phyloP scores from a whole-genome alignment of 2,797 vertebrate species.

The Ara ararauna region DNA sequence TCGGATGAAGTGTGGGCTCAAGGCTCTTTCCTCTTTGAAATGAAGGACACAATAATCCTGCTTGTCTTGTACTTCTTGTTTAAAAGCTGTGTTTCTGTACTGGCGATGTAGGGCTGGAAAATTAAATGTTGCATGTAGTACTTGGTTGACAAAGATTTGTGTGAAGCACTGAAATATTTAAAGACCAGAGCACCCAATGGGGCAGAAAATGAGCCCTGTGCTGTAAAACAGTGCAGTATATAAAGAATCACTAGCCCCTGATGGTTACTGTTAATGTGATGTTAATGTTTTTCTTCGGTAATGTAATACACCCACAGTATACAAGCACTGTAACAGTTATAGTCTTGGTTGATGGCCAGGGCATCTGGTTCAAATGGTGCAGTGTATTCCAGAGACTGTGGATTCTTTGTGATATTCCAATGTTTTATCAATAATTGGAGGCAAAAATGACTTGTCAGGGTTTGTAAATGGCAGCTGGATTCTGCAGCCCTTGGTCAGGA shows the following conservation, averaged over 20 bases:
- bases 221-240: slow-evolving; percentile 14
- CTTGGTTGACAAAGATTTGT: slow-evolving; percentile 18
- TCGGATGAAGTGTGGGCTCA: background rate
- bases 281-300: slow-evolving; percentile 54
- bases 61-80: background rate
- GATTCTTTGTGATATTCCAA: background rate
- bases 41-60: background rate
- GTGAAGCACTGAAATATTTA: slow-evolving; percentile 53
- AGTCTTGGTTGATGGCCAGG: slow-evolving; percentile 44
- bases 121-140: background rate
- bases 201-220: slow-evolving; percentile 41
- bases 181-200: slow-evolving; percentile 27
- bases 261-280: slow-evolving; percentile 48
- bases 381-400: background rate
- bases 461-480: background rate
- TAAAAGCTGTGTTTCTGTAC: background rate
- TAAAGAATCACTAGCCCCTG: slow-evolving; percentile 31
- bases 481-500: slow-evolving; percentile 11
- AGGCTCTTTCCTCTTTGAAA: background rate
- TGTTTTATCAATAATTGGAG: slow-evolving; percentile 15
- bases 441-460: background rate
- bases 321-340: slow-evolving; percentile 33
- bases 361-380: background rate
- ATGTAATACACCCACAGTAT: slow-evolving; percentile 49
- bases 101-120: background rate